phyloP scores from a whole-genome alignment of 1,140 invertebrate genomes.

The Maconellicoccus hirsutus region DNA sequence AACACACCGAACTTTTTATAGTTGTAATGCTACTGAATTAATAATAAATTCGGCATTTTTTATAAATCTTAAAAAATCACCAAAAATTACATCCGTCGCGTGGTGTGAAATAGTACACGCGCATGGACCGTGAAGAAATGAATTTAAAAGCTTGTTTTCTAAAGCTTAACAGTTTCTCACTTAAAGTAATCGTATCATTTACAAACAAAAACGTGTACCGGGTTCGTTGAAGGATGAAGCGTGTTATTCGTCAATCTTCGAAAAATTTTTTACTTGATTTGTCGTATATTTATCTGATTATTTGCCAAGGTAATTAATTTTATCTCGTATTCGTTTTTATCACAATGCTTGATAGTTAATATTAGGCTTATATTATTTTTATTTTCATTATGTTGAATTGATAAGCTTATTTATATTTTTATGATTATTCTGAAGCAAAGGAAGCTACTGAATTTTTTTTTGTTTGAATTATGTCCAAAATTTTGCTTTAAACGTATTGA shows the following conservation, averaged over 20 bases:
- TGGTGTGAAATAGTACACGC: neutral
- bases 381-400: neutral
- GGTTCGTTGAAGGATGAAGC: neutral
- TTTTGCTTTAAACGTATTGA: no score
- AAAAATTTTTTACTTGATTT: constrained; percentile 16
- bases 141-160: neutral
- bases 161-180: neutral
- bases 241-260: neutral
- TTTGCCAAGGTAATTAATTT: neutral
- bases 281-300: constrained; percentile 10
- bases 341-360: no score
- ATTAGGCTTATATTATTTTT: no score
- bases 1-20: no score
- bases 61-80: no score
- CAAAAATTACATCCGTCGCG: neutral
- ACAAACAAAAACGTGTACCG: neutral
- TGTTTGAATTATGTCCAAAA: no score
- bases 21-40: no score
- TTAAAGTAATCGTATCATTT: constrained; percentile 18
- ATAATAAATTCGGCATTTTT: no score
- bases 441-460: no score
- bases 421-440: no score
- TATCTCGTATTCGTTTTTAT: neutral
- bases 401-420: no score
- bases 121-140: neutral